Percentiles rank a stretch among this genome's conserved stretches.
Evolutionary conservation across 2,797 vertebrate genomes (phyloP).

Genomic region (Myotis pilosus): DNA sequence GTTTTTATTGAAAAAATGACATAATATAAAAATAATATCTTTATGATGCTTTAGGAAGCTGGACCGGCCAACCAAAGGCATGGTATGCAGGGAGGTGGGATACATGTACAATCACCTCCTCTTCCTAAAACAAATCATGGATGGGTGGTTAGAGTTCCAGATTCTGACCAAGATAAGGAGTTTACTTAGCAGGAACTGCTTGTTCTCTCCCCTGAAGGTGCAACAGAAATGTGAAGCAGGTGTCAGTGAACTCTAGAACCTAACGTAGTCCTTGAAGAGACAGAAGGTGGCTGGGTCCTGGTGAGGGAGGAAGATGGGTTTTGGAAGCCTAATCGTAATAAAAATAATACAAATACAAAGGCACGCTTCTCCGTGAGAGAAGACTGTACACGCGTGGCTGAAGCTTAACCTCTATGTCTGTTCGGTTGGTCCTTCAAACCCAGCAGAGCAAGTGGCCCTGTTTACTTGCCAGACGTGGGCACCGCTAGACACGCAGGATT

Average conservation of each 20-base stretch:
- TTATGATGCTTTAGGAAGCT: background rate
- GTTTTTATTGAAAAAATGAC: background rate
- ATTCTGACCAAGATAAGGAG: background rate
- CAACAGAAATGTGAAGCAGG: background rate
- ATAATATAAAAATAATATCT: background rate
- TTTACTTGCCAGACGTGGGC: background rate
- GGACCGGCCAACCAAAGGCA: background rate
- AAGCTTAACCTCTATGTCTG: background rate
- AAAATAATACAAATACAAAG: background rate
- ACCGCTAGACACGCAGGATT: background rate
- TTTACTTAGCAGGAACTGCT: background rate
- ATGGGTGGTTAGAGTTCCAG: background rate
- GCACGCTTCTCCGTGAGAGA: background rate
- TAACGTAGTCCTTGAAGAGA: background rate
- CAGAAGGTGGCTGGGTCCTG: background rate
- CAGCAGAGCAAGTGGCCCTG: background rate
- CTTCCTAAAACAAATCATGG: background rate
- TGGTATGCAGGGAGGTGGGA: background rate
- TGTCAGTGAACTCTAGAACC: background rate
- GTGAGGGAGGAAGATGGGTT: background rate
- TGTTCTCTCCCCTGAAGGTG: background rate
- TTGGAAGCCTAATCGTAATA: background rate
- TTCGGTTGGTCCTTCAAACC: background rate
- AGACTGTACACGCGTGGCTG: background rate
- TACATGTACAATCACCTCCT: background rate